Percentiles rank a stretch among this genome's conserved stretches.
Conservation (phyloP, 1,140 invertebrate genomes). For the Cecropterus lyciades region DNA sequence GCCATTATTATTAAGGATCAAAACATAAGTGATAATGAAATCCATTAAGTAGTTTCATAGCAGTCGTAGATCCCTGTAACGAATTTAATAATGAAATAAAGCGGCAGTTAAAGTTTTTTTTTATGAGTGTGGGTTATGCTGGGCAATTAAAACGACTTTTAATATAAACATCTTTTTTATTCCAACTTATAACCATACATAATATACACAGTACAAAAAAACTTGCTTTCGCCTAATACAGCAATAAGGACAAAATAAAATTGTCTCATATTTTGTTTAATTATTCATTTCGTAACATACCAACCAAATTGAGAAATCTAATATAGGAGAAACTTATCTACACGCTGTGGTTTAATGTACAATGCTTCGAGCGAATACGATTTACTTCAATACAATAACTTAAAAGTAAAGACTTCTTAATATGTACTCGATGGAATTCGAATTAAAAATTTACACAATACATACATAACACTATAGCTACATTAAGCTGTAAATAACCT, state of each 20-base stretch:
- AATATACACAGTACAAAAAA: constrained; percentile 86
- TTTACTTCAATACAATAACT: constrained; percentile 81
- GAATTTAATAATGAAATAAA: too few relatives aligned
- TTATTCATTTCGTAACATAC: constrained; percentile 76
- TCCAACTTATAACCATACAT: constrained; percentile 85
- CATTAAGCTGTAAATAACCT: constrained; percentile 79
- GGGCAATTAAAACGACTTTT: constrained; percentile 62
- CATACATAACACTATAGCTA: constrained; percentile 82
- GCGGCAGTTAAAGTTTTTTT: too few relatives aligned
- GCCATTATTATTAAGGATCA: too few relatives aligned
- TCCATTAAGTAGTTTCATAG: too few relatives aligned
- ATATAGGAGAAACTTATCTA: constrained; percentile 83
- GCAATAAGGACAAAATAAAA: constrained; percentile 82
- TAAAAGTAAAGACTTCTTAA: constrained; percentile 82
- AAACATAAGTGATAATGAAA: too few relatives aligned
- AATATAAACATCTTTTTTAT: constrained; percentile 86
- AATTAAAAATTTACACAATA: constrained; percentile 84
- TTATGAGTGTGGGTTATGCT: constrained; percentile 14
- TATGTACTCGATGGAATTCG: constrained; percentile 83
- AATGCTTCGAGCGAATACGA: constrained; percentile 83
- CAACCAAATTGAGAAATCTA: constrained; percentile 82
- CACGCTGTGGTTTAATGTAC: constrained; percentile 80
- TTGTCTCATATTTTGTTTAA: constrained; percentile 76
- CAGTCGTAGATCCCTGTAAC: too few relatives aligned
- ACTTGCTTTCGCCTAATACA: constrained; percentile 81